Percentiles rank a stretch among this genome's conserved stretches.
These are phyloP conservation scores for Poecilia gillii DNA, from an alignment of 2,797 vertebrate species.

Conservation along the genomic window DNA sequence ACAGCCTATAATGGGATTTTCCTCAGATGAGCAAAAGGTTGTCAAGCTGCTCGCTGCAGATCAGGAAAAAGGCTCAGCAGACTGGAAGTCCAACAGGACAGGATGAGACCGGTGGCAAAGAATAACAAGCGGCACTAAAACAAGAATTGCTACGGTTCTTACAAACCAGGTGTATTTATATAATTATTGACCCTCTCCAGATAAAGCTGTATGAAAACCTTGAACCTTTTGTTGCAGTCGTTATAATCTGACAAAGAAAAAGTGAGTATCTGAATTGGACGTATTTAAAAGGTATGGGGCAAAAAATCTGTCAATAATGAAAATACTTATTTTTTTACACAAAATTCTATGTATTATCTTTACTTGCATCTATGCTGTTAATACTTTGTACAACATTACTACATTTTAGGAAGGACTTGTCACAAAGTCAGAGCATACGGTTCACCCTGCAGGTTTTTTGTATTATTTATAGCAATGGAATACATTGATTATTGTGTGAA, in stretches of 20 bases:
- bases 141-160: not conserved
- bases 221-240: not conserved
- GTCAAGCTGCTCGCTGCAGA: constrained; percentile 64
- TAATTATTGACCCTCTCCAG: not conserved
- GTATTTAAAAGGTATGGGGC: not conserved
- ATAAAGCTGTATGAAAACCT: not conserved
- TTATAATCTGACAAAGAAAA: not conserved
- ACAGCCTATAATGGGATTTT: constrained; percentile 82
- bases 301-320: not conserved
- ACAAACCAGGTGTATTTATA: not conserved
- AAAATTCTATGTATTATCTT: not conserved
- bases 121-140: constrained; percentile 18
- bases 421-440: not conserved
- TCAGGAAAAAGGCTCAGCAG: constrained; percentile 48
- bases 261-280: not conserved
- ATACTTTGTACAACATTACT: not conserved
- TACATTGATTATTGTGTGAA: not conserved
- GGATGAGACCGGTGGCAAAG: constrained; percentile 35
- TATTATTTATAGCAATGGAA: too few relatives aligned
- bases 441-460: not conserved
- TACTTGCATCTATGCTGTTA: not conserved
- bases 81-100: constrained; percentile 57
- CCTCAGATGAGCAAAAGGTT: constrained; percentile 79
- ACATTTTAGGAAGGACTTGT: not conserved
- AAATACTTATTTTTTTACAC: not conserved